Evolutionary conservation across 2,113 vertebrate species (phyloP), one percentile per base, ranked within the genome.

Genomic region (Clarias batrachus): DNA sequence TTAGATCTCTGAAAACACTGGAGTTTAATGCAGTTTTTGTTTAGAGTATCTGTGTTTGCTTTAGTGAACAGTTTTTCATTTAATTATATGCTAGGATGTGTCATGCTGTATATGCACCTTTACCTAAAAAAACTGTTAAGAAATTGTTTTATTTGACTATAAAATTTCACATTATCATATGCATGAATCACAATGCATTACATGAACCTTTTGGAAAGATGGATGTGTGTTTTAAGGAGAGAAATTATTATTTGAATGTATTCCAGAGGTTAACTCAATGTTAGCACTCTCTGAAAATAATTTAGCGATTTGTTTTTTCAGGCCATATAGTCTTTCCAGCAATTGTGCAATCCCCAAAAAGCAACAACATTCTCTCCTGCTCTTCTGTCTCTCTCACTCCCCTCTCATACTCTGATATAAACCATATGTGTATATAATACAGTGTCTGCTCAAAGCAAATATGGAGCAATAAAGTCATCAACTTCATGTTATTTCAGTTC

Each of bases 261-360:
- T 7, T 84, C 65, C 81, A 83, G 37, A 12, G 4, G 37, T 41
- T 57, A 25, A 59, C 76, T 17, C 7, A 6, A 25, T 33, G 16
- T 77, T 60, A 74, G 60, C n/a, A 65, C 52, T 68, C 41, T 65
- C 54, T 86, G 23, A 27, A 63, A 71, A 60, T 60, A 59, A 83
- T 65, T 76, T 48, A 57, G 83, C 76, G n/a, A 48, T 56, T 79
- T 13, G 74, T 68, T 71, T 56, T 57, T 73, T 84, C 10, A 33
- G 41, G 37, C 54, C 19, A 17, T 68, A 25, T 33, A 68, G 27
- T 62, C 33, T 54, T 12, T 78, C n/a, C 12, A 80, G 62, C 25
- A 59, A 63, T 59, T 74, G 56, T 41, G 56, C 30, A 84, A 33
- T 73, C 21, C 19, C 37, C 71, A 37, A 77, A 63, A 77, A 52